These are phyloP conservation scores for Stichodactyla helianthus DNA, from an alignment of 64 coral and sea anemone species.

Conservation along the genomic window DNA sequence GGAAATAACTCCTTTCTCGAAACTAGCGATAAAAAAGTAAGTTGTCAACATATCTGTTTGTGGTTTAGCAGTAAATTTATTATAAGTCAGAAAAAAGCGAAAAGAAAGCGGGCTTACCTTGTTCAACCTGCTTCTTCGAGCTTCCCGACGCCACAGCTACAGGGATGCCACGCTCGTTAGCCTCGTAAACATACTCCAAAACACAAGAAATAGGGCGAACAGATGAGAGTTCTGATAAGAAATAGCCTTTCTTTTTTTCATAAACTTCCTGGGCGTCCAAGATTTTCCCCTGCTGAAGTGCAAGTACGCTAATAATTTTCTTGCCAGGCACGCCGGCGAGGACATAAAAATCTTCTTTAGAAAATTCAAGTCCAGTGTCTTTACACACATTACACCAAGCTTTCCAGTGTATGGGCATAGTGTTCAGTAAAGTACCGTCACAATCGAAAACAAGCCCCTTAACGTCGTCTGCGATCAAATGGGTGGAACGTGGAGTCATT, in stretches of 20 bases:
- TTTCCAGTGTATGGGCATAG: conserved; percentile 91
- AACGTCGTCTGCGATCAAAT: conserved; percentile 50
- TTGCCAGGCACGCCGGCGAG: conserved; percentile 87
- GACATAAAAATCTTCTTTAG: conserved; percentile 79
- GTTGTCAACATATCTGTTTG: not conserved
- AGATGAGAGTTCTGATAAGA: conserved; percentile 53
- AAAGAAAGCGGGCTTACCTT: conserved; percentile 55
- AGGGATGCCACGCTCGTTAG: conserved; percentile 50
- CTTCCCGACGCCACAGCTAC: conserved; percentile 89
- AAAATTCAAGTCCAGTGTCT: conserved; percentile 80
- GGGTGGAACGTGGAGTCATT: conserved; percentile 45
- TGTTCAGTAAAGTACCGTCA: conserved; percentile 88
- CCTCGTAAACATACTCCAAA: conserved; percentile 66
- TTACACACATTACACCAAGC: conserved; percentile 92
- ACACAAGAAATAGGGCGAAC: conserved; percentile 67
- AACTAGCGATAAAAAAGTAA: not conserved
- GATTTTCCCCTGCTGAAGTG: conserved; percentile 68
- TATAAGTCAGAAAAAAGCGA: not conserved
- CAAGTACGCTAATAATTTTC: conserved; percentile 79
- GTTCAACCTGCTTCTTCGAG: conserved; percentile 69
- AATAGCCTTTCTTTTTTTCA: conserved; percentile 80
- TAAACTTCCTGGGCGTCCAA: conserved; percentile 83
- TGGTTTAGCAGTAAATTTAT: not conserved
- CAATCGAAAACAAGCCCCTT: conserved; percentile 90
- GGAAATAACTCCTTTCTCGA: not conserved